These are phyloP conservation scores for Dilophus febrilis DNA, from an alignment of 2,888 invertebrate species.

Conservation along the genomic window DNA sequence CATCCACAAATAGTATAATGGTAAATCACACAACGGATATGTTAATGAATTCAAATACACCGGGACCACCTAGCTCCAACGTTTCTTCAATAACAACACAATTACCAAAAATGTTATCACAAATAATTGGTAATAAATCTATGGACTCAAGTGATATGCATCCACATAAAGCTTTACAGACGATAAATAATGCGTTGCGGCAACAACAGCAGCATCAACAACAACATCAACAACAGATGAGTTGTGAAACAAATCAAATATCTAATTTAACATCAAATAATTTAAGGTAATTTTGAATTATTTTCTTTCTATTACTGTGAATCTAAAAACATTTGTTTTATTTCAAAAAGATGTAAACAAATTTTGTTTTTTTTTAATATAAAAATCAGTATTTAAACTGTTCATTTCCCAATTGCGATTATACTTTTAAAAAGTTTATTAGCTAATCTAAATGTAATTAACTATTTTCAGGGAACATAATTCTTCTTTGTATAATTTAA, in stretches of 20 bases:
- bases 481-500: constrained; percentile 27
- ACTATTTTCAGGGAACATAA: constrained; percentile 10
- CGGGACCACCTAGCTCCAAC: constrained; percentile 31
- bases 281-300: constrained; percentile 4
- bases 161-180: constrained; percentile 37
- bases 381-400: too few species aligned
- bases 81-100: too few species aligned
- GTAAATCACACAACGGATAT: constrained; percentile 8
- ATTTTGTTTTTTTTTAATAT: too few species aligned
- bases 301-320: too few species aligned
- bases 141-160: constrained; percentile 33
- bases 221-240: background rate
- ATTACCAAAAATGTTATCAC: constrained; percentile 34
- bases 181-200: constrained; percentile 31
- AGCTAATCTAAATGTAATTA: too few species aligned
- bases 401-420: too few species aligned
- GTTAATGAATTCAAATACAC: constrained; percentile 20
- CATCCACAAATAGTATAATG: constrained; percentile 9
- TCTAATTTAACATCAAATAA: constrained; percentile 8
- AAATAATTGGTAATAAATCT: constrained; percentile 28
- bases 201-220: constrained; percentile 7
- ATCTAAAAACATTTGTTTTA: too few species aligned
- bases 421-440: too few species aligned
- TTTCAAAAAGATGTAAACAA: too few species aligned
- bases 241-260: background rate